These are phyloP conservation scores for Callinectes sapidus DNA, from an alignment of 2,888 invertebrate genomes.

Conservation along the genomic window DNA sequence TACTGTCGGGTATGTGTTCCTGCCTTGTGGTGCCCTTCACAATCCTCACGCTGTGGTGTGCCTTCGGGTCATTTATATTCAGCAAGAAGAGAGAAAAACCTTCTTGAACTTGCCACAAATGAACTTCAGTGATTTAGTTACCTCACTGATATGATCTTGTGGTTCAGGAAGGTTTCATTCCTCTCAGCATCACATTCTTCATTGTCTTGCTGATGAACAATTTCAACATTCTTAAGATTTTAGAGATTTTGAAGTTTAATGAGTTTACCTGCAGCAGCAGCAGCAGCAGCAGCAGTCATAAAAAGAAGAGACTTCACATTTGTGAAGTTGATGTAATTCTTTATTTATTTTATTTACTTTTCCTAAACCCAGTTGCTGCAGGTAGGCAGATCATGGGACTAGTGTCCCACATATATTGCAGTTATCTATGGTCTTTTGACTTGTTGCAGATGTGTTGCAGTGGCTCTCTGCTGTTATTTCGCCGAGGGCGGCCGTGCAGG, in stretches of 20 bases:
- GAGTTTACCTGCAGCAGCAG: slow-evolving; percentile 64
- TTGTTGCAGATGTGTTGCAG: slow-evolving; percentile 72
- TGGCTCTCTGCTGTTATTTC: slow-evolving; percentile 71
- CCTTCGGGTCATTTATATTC: slow-evolving; percentile 61
- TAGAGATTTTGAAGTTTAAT: slow-evolving; percentile 65
- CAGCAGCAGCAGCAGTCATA: neutral
- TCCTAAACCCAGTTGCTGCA: slow-evolving; percentile 54
- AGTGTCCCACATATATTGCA: slow-evolving; percentile 65
- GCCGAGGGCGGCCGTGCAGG: slow-evolving; percentile 67
- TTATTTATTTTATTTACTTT: neutral
- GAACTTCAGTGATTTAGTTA: neutral
- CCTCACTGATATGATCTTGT: neutral
- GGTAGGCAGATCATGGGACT: slow-evolving; percentile 62
- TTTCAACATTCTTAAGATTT: slow-evolving; percentile 60
- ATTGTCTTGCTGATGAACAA: slow-evolving; percentile 65
- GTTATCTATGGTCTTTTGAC: slow-evolving; percentile 73
- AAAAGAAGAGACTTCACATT: neutral
- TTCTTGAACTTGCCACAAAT: slow-evolving; percentile 50
- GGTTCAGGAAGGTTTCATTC: slow-evolving; percentile 57
- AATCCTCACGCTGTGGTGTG: slow-evolving; percentile 62
- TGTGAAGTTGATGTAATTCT: neutral
- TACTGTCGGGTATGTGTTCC: slow-evolving; percentile 62
- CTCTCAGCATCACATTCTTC: slow-evolving; percentile 55
- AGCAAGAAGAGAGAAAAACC: slow-evolving; percentile 61
- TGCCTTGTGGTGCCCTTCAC: neutral